These are phyloP conservation scores for Platerodrilus igneus DNA, from an alignment of 2,888 invertebrate genomes.

Conservation along the genomic window DNA sequence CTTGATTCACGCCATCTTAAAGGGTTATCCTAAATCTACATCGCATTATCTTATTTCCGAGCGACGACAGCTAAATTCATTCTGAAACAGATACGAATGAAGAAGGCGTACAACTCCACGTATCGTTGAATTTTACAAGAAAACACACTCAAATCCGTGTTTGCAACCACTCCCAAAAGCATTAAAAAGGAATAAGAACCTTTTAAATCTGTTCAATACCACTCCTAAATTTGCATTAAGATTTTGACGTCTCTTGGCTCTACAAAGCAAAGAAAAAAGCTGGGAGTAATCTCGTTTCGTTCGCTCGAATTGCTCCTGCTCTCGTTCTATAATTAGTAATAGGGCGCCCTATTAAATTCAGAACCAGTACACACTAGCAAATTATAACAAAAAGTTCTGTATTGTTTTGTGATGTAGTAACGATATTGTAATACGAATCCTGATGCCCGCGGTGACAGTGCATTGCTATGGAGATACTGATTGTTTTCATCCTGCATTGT, in stretches of 20 bases:
- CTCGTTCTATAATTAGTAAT: too few species aligned
- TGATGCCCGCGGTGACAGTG: constrained; percentile 33
- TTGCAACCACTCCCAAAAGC: constrained; percentile 24
- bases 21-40: too few species aligned
- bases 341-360: too few species aligned
- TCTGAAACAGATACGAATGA: too few species aligned
- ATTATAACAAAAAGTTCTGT: constrained; percentile 27
- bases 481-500: constrained; percentile 33
- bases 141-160: constrained; percentile 29
- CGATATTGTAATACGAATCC: constrained; percentile 27
- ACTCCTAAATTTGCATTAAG: constrained; percentile 30
- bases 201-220: constrained; percentile 30
- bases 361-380: constrained; percentile 15
- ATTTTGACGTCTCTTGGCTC: neutral
- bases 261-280: neutral
- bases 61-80: too few species aligned
- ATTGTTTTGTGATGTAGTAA: constrained; percentile 24
- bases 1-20: too few species aligned
- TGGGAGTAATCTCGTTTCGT: constrained; percentile 12
- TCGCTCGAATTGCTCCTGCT: constrained; percentile 10
- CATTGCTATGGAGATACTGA: constrained; percentile 34
- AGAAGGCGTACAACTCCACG: constrained; percentile 15
- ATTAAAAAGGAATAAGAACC: constrained; percentile 29
- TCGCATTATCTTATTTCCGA: too few species aligned
- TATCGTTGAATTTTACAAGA: constrained; percentile 25